Percentiles rank a stretch among this genome's conserved stretches.
These are phyloP conservation scores for Conus betulinus DNA, from an alignment of 1,140 invertebrate genomes.

Conservation along the genomic window DNA sequence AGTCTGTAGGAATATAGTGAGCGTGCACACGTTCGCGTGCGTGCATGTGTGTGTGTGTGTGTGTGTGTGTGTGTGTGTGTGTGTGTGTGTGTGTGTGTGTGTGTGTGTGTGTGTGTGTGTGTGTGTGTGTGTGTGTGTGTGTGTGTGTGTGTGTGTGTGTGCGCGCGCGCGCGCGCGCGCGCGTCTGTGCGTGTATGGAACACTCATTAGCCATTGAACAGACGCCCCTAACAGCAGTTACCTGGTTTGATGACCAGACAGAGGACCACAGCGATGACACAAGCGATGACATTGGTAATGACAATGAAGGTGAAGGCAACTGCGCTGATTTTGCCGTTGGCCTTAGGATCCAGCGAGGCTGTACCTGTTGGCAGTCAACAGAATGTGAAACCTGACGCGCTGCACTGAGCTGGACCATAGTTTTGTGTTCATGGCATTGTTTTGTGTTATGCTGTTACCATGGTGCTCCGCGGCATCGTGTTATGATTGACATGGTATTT, in stretches of 20 bases:
- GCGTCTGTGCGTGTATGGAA: not conserved
- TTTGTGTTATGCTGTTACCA: not conserved
- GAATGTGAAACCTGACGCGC: not conserved
- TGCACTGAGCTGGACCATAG: not conserved
- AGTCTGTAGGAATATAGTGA: too few species aligned
- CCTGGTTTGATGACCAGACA: conserved; percentile 91
- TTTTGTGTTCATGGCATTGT: not conserved
- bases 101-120: too few species aligned
- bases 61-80: too few species aligned
- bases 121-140: too few species aligned
- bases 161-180: too few species aligned
- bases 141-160: too few species aligned
- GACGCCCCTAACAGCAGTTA: conserved; percentile 43
- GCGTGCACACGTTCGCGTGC: too few species aligned
- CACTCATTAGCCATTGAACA: not conserved
- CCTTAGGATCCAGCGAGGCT: conserved; percentile 60
- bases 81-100: too few species aligned
- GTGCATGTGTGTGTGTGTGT: too few species aligned
- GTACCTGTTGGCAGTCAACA: conserved; percentile 79
- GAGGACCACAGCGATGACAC: conserved; percentile 84
- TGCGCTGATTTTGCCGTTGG: conserved; percentile 61
- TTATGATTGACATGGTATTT: not conserved
- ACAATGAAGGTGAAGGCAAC: conserved; percentile 53
- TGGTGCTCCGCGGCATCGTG: too few species aligned
- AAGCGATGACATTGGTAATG: conserved; percentile 31